phyloP scores from a whole-genome alignment of 2,888 invertebrate genomes.

The Yponomeuta plumbellus region DNA sequence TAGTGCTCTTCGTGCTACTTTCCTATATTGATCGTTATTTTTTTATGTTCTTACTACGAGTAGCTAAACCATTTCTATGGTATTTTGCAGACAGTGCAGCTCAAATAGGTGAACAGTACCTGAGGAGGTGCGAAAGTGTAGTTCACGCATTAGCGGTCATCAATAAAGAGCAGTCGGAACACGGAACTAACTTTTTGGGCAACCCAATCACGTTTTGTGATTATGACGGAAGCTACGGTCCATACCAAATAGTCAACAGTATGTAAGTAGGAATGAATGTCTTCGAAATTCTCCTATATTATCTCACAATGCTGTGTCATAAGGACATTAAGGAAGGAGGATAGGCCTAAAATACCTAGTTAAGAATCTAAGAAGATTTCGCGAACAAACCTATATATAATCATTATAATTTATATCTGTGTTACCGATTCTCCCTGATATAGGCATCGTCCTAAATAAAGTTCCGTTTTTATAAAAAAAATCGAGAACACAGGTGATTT shows the following conservation, averaged over 20 bases:
- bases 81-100: constrained; percentile 53
- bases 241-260: constrained; percentile 69
- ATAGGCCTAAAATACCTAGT: no score
- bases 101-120: constrained; percentile 74
- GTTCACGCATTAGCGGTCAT: constrained; percentile 71
- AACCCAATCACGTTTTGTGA: constrained; percentile 76
- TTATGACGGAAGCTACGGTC: constrained; percentile 80
- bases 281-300: neutral
- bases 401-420: no score
- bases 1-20: constrained; percentile 31
- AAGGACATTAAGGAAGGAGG: no score
- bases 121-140: constrained; percentile 81
- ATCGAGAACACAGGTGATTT: no score
- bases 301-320: no score
- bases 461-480: no score
- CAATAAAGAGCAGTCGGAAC: constrained; percentile 70
- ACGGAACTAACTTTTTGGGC: constrained; percentile 76
- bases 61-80: neutral
- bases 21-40: constrained; percentile 28
- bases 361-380: no score
- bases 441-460: no score
- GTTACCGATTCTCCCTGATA: no score
- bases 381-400: no score
- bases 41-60: neutral
- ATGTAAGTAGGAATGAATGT: constrained; percentile 57